Base-by-base conservation (phyloP, 2,797 vertebrate species). In the Malurus leucopterus region DNA sequence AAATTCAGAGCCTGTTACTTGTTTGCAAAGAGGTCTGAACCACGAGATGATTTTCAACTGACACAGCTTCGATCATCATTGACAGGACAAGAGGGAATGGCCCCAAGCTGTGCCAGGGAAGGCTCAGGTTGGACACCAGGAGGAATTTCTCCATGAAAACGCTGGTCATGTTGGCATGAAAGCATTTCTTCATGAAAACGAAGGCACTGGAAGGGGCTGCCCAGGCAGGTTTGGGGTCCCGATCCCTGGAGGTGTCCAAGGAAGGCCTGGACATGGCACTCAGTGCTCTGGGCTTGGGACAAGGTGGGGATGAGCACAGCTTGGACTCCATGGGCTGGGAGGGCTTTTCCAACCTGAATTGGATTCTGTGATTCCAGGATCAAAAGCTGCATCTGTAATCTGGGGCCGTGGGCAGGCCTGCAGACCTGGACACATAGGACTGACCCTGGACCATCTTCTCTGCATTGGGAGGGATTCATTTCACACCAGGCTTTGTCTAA, bases 251-350 rank as follows among this genome's bases (percentile, higher is more conserved):
- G 24, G 46, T 26, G n/a, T 2, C 29, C 38, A 3, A 1, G 65
- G 44, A 20, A 44, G 1, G 0, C 1, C 34, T 53, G 84, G 47
- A 12, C 0, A 4, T 49, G 69, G 13, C 69, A 61, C 62, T 73
- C 2, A 8, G 19, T 0, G 41, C 61, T 47, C 68, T 23, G 47
- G 54, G 26, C 30, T 47, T 18, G 47, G 30, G 34, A n/a, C 30
- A 15, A 4, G 46, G 13, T 11, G 62, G 22, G 13, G 1, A 8
- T 3, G 1, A 23, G 9, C 44, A 40, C 22, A 34, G 55, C 0
- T 15, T 9, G 17, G 34, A 3, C 13, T 23, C 0, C 0, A 1
- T 14, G 46, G 6, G 0, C 34, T 11, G 1, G 41, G 15, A 27
- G 34, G 9, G 27, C 6, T 47, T 36, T 54, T n/a, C 61, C 46